Conservation (phyloP, 2,797 vertebrate species). For the Gallinago nigripennis region DNA sequence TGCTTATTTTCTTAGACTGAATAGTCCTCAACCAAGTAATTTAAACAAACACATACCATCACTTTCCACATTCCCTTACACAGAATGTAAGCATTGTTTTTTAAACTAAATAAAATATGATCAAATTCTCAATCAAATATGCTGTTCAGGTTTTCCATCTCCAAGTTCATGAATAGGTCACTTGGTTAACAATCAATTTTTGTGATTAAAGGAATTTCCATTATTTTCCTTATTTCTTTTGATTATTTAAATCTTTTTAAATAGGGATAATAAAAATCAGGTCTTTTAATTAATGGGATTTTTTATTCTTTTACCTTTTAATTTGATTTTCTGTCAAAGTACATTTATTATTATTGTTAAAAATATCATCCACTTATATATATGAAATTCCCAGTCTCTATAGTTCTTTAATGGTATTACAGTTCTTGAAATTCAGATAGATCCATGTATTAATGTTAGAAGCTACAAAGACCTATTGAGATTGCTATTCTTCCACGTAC, state of each 20-base stretch:
- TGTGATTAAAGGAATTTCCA: neutral
- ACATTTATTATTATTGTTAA: neutral
- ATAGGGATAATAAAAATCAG: neutral
- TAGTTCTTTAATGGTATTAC: neutral
- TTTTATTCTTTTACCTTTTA: neutral
- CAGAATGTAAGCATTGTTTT: neutral
- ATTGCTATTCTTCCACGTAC: neutral
- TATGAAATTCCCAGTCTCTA: neutral
- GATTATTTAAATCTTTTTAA: neutral
- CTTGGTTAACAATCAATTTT: neutral
- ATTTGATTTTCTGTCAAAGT: neutral
- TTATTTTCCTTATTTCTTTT: neutral
- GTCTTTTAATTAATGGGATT: neutral
- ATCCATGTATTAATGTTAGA: neutral
- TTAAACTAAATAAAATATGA: neutral
- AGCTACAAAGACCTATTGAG: neutral
- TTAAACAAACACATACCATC: neutral
- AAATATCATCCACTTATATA: neutral
- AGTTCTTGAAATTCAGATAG: neutral
- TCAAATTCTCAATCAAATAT: neutral
- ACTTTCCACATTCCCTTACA: neutral
- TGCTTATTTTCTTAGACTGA: neutral
- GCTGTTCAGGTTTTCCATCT: neutral
- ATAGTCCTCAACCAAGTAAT: neutral
- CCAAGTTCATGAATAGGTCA: neutral